Evolutionary conservation across 2,888 invertebrate species (phyloP).

Genomic region (Hemaris fuciformis): DNA sequence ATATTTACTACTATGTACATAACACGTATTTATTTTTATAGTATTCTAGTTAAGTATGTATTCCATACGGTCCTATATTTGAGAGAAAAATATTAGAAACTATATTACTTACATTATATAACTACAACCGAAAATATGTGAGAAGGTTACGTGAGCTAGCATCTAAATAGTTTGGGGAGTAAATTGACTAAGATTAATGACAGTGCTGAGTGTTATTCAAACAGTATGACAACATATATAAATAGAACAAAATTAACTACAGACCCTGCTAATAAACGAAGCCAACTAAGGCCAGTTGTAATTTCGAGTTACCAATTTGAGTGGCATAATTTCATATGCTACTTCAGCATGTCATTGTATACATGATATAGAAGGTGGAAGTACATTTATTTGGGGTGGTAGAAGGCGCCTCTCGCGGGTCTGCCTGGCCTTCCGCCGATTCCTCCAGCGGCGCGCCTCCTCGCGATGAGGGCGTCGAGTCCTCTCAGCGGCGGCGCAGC

Average conservation of each 20-base stretch:
- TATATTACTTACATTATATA: constrained; percentile 39
- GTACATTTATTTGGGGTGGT: constrained; percentile 47
- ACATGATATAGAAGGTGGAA: constrained; percentile 1
- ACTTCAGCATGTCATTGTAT: constrained; percentile 35
- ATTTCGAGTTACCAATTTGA: neutral
- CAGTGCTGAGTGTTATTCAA: constrained; percentile 34
- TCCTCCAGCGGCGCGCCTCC: constrained; percentile 83
- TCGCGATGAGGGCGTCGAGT: constrained; percentile 85
- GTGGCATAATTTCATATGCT: neutral
- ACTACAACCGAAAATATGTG: constrained; percentile 39
- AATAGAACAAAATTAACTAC: neutral
- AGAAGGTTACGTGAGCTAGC: constrained; percentile 42
- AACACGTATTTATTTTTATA: constrained; percentile 40
- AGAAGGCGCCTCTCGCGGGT: constrained; percentile 53
- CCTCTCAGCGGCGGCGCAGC: constrained; percentile 83
- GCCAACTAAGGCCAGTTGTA: neutral
- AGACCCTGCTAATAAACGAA: neutral
- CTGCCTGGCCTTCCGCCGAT: constrained; percentile 57
- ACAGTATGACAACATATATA: constrained; percentile 11
- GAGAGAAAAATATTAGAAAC: constrained; percentile 31
- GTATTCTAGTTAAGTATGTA: constrained; percentile 30
- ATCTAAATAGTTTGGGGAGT: constrained; percentile 61
- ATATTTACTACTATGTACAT: constrained; percentile 71
- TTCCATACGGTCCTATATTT: constrained; percentile 28
- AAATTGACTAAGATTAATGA: constrained; percentile 74